phyloP scores from a whole-genome alignment of 2,797 vertebrate genomes.

The Menidia menidia region DNA sequence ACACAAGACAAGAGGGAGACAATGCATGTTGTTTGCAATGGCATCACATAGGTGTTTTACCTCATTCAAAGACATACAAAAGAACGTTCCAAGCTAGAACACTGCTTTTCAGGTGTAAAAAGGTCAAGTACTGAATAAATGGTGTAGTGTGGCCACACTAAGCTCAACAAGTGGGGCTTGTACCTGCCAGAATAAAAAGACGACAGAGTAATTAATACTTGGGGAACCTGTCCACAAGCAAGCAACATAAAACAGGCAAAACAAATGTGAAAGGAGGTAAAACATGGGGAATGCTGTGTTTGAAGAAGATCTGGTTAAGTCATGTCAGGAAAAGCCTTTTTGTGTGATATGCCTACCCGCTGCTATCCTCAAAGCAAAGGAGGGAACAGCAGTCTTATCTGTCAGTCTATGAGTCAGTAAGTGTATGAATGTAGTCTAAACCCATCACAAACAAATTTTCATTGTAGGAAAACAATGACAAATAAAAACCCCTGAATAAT shows the following conservation, averaged over 20 bases:
- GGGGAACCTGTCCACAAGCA: not conserved
- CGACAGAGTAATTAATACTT: not conserved
- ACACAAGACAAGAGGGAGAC: slow-evolving; percentile 1
- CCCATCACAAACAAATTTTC: not conserved
- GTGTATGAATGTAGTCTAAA: not conserved
- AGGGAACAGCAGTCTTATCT: not conserved
- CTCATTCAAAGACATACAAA: not conserved
- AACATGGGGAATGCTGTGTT: not conserved
- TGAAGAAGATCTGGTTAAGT: not conserved
- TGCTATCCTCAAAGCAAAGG: no score
- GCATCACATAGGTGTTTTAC: slow-evolving; percentile 14
- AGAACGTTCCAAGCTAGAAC: not conserved
- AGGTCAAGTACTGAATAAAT: no score
- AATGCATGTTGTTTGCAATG: slow-evolving; percentile 6
- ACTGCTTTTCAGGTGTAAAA: slow-evolving; percentile 6
- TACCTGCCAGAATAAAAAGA: not conserved
- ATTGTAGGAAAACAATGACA: no score
- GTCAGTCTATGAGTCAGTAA: not conserved
- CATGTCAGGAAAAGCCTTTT: not conserved
- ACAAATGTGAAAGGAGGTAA: not conserved
- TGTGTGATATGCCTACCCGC: not conserved
- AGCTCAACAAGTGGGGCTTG: not conserved
- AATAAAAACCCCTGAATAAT: no score
- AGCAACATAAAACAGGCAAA: not conserved
- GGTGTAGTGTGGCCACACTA: not conserved